Evolutionary conservation across 2,113 vertebrate species (phyloP).

Genomic region (Cephalopterus ornatus): DNA sequence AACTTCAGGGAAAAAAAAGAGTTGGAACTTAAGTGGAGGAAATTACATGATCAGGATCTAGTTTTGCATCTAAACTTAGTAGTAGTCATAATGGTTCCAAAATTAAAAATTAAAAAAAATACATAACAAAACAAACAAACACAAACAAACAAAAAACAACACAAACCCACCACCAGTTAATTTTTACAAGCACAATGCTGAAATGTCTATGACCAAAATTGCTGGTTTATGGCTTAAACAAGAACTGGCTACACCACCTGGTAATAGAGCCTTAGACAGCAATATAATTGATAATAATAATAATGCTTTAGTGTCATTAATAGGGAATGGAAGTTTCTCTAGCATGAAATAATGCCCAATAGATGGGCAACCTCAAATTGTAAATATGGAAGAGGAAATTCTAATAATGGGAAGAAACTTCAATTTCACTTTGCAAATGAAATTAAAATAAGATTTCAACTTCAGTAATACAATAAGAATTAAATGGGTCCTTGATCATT

Average conservation of each 20-base stretch:
- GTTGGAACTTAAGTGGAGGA: background rate
- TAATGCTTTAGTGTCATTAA: background rate
- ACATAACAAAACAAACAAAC: background rate
- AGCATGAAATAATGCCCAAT: background rate
- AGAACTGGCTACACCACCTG: background rate
- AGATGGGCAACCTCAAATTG: background rate
- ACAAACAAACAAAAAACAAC: background rate
- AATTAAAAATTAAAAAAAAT: background rate
- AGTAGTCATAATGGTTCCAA: background rate
- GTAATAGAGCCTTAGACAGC: background rate
- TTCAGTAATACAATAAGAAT: background rate
- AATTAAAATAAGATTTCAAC: constrained; percentile 7
- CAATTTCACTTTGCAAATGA: constrained; percentile 26
- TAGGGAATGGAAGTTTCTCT: background rate
- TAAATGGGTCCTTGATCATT: background rate
- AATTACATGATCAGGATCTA: background rate
- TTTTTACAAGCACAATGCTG: background rate
- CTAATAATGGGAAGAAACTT: constrained; percentile 26
- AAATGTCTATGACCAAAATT: background rate
- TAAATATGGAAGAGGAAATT: background rate
- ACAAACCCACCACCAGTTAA: background rate
- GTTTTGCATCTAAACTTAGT: background rate
- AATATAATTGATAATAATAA: background rate
- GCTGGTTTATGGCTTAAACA: background rate
- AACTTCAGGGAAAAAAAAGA: background rate